A percentile compares a stretch with the other conserved stretches of the same genome.
Evolutionary conservation across 1,140 invertebrate genomes (phyloP).

Genomic region (Drosophila nikananu): DNA sequence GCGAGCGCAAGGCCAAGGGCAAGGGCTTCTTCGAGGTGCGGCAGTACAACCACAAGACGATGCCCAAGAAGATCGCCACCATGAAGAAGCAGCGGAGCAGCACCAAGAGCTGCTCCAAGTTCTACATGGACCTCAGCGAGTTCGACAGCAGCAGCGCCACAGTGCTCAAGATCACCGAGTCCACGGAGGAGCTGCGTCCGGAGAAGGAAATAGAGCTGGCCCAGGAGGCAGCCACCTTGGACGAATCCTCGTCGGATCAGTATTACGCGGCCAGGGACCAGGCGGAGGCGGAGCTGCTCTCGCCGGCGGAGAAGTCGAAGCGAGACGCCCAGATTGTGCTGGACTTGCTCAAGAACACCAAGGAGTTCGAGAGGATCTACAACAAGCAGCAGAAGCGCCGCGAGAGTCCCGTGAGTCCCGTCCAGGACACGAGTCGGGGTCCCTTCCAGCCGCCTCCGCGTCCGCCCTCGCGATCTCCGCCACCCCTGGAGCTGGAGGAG

Average conservation of each 20-base stretch:
- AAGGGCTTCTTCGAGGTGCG: constrained; percentile 86
- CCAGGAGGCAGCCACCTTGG: constrained; percentile 49
- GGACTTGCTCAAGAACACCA: constrained; percentile 93
- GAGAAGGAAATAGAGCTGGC: constrained; percentile 44
- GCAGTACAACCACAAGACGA: constrained; percentile 88
- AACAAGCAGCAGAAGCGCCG: constrained; percentile 88
- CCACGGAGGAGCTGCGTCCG: constrained; percentile 86
- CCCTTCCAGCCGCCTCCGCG: constrained; percentile 55
- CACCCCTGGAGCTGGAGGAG: constrained; percentile 66
- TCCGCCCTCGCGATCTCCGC: constrained; percentile 70
- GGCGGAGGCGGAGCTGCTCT: constrained; percentile 55
- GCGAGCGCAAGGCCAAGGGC: constrained; percentile 70
- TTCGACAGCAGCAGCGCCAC: constrained; percentile 83
- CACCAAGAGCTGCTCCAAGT: constrained; percentile 86
- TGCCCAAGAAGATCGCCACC: constrained; percentile 89
- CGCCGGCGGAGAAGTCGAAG: constrained; percentile 62
- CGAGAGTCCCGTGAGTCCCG: constrained; percentile 58
- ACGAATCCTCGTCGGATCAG: constrained; percentile 37
- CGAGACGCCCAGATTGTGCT: constrained; percentile 89
- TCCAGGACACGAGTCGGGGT: constrained; percentile 20
- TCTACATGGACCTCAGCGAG: constrained; percentile 88
- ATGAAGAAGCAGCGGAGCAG: constrained; percentile 88
- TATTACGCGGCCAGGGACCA: constrained; percentile 28
- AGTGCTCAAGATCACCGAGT: constrained; percentile 88
- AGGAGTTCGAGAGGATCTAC: constrained; percentile 92